These are phyloP conservation scores for Diadumene lineata DNA, from an alignment of 92 coral and sea anemone species.

Conservation along the genomic window DNA sequence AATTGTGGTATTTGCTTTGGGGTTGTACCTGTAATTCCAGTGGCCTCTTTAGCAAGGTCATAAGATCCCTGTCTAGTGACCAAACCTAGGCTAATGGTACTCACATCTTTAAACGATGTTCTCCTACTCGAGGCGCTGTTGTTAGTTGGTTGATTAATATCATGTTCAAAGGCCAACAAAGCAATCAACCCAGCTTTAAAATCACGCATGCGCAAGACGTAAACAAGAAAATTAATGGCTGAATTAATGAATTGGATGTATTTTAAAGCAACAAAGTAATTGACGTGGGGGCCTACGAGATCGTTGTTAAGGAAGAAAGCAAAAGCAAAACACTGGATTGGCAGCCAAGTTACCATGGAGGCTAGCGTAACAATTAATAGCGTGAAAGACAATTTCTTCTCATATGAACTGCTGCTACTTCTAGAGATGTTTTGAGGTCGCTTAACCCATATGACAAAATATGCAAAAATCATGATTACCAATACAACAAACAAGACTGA, in stretches of 20 bases:
- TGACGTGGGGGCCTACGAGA: not conserved
- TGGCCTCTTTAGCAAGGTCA: not conserved
- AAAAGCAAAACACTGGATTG: conserved; percentile 10
- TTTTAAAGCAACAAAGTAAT: conserved; percentile 12
- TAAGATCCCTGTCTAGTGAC: not conserved
- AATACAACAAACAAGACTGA: not conserved
- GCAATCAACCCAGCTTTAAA: conserved; percentile 25
- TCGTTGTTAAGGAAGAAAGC: not conserved
- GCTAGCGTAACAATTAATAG: conserved; percentile 42
- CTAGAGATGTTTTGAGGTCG: not conserved
- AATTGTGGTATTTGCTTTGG: not conserved
- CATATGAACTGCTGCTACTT: not conserved
- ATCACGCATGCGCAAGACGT: conserved; percentile 45
- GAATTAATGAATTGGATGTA: conserved; percentile 37
- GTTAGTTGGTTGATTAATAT: not conserved
- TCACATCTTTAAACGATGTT: not conserved
- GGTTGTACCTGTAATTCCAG: not conserved
- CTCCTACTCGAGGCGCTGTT: too few species aligned
- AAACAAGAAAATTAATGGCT: conserved; percentile 28
- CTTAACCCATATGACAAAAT: not conserved
- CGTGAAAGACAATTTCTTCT: conserved; percentile 33
- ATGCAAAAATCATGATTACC: not conserved
- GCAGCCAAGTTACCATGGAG: conserved; percentile 42
- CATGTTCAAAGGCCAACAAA: not conserved
- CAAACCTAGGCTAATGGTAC: not conserved